phyloP scores from a whole-genome alignment of 2,888 invertebrate genomes.

The Zaprionus bogoriensis region DNA sequence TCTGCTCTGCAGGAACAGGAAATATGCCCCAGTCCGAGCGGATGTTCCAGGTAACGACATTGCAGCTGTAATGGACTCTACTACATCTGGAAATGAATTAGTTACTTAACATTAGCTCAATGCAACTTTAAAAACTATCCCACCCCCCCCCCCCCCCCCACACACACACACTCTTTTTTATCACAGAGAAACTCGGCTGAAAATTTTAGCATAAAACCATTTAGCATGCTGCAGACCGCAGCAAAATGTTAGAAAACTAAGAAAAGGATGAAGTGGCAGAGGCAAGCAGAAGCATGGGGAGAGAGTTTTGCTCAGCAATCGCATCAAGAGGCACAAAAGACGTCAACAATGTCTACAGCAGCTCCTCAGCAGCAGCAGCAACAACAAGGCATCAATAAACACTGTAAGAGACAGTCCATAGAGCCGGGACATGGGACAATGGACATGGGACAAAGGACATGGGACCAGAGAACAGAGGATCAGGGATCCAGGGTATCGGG shows the following conservation, averaged over 20 bases:
- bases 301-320: conserved; percentile 22
- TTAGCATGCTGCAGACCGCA: conserved; percentile 75
- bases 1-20: neutral
- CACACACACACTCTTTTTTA: no score
- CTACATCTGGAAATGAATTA: conserved; percentile 20
- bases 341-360: conserved; percentile 73
- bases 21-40: neutral
- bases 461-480: neutral
- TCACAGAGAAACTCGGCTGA: no score
- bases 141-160: conserved; percentile 4
- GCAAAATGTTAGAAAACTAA: conserved; percentile 71
- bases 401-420: conserved; percentile 69
- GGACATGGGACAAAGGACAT: neutral
- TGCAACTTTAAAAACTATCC: conserved; percentile 31
- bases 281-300: neutral
- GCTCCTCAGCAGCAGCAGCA: conserved; percentile 28
- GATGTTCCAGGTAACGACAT: neutral
- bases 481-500: no score
- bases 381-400: conserved; percentile 68
- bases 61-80: neutral
- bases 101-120: conserved; percentile 37
- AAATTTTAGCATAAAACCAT: conserved; percentile 73
- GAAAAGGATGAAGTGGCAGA: conserved; percentile 3
- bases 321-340: conserved; percentile 73
- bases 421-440: conserved; percentile 14